These are phyloP conservation scores for Ephydatia muelleri DNA, from an alignment of 37 sponge, comb jelly and placozoan genomes.

Conservation along the genomic window DNA sequence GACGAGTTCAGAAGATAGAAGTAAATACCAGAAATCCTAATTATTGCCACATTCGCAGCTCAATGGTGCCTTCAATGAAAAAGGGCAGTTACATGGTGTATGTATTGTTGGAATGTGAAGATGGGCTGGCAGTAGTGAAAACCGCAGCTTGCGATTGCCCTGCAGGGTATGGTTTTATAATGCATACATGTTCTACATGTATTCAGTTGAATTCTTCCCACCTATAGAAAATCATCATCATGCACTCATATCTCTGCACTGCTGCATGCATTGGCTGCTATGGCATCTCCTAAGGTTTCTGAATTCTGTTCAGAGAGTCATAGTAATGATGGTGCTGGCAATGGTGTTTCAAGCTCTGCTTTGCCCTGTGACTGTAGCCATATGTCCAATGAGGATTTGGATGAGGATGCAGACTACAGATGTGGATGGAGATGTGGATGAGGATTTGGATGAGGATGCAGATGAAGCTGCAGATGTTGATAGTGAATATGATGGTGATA, in stretches of 20 bases:
- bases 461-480: conserved; percentile 13
- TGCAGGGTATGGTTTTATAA: conserved; percentile 26
- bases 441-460: conserved; percentile 16
- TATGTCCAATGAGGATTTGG: neutral
- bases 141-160: neutral
- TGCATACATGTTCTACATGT: neutral
- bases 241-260: neutral
- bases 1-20: neutral
- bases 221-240: neutral
- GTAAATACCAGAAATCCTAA: conserved; percentile 7
- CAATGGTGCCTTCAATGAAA: conserved; percentile 29
- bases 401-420: neutral
- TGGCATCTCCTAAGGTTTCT: conserved; percentile 6
- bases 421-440: neutral
- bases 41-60: conserved; percentile 5
- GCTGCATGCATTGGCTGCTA: neutral
- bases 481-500: conserved; percentile 31
- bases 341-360: conserved; percentile 12
- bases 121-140: conserved; percentile 4
- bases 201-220: neutral
- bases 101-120: neutral
- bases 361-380: neutral
- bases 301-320: conserved; percentile 26
- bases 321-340: conserved; percentile 17
- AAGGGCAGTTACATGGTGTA: conserved; percentile 6